Conservation (phyloP, 2,888 invertebrate species). For the Agonum fuliginosum region DNA sequence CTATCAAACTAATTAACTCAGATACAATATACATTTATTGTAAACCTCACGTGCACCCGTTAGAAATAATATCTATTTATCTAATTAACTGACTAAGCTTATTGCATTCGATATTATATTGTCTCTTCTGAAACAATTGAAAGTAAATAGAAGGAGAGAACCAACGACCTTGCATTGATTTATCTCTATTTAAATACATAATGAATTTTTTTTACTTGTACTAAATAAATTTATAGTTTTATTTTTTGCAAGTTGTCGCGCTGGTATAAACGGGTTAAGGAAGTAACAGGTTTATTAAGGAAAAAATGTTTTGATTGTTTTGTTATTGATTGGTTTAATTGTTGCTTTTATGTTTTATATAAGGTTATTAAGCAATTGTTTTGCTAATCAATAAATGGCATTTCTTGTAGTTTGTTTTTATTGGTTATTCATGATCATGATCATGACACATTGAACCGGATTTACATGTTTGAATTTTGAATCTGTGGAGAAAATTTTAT, state of each 20-base stretch:
- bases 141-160: conserved; percentile 19
- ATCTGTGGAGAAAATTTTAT: too few species aligned
- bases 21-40: neutral
- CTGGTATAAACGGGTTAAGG: neutral
- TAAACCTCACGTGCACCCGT: neutral
- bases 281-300: conserved; percentile 6
- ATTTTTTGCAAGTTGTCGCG: conserved; percentile 15
- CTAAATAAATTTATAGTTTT: conserved; percentile 3
- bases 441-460: conserved; percentile 10
- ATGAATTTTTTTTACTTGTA: conserved; percentile 16
- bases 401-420: conserved; percentile 25
- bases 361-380: neutral
- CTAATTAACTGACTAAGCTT: neutral
- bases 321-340: conserved; percentile 34
- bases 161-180: conserved; percentile 9
- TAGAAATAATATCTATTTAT: neutral
- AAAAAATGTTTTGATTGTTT: conserved; percentile 35
- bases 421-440: neutral
- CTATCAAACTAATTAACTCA: neutral
- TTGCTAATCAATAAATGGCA: conserved; percentile 4
- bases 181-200: conserved; percentile 8
- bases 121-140: conserved; percentile 27
- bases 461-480: neutral
- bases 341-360: conserved; percentile 1
- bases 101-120: neutral